A percentile compares a stretch with the other conserved stretches of the same genome.
Evolutionary conservation across 2,888 invertebrate genomes (phyloP).

Genomic region (Cyrtodaria siliqua): DNA sequence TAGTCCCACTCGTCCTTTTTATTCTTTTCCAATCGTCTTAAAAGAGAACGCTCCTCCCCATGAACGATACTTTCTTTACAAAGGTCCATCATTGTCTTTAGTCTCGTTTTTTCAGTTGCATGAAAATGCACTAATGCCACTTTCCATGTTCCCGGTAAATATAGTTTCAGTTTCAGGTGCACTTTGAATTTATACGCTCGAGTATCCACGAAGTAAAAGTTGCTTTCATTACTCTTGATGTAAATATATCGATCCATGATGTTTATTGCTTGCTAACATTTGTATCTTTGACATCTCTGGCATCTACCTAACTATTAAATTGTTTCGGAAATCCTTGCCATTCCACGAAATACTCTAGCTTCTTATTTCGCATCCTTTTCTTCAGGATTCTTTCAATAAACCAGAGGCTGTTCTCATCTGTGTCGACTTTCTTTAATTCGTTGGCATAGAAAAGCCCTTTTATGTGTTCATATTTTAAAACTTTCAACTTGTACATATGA

Average conservation of each 20-base stretch:
- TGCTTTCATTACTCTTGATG: constrained; percentile 23
- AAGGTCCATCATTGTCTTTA: not conserved
- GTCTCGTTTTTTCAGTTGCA: not conserved
- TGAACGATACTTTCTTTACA: constrained; percentile 45
- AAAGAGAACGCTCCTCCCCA: constrained; percentile 30
- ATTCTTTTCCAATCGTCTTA: constrained; percentile 43
- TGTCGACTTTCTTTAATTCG: constrained; percentile 46
- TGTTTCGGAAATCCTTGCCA: constrained; percentile 47
- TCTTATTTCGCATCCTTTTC: constrained; percentile 41
- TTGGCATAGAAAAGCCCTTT: constrained; percentile 32
- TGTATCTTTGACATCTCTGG: constrained; percentile 36
- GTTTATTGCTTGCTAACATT: constrained; percentile 8
- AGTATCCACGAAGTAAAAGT: constrained; percentile 10
- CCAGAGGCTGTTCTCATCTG: constrained; percentile 54
- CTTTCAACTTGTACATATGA: constrained; percentile 33
- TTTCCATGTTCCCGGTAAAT: constrained; percentile 21
- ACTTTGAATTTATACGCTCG: constrained; percentile 12
- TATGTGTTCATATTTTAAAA: constrained; percentile 33
- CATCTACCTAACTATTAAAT: constrained; percentile 57
- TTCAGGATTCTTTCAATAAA: constrained; percentile 37
- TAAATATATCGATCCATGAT: constrained; percentile 27
- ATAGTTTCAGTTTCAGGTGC: constrained; percentile 8
- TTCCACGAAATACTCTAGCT: constrained; percentile 41
- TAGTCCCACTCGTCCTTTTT: constrained; percentile 26
- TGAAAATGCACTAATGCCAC: constrained; percentile 7